Evolutionary conservation across 2,113 vertebrate species (phyloP).

Genomic region (Toxotes jaculatrix): DNA sequence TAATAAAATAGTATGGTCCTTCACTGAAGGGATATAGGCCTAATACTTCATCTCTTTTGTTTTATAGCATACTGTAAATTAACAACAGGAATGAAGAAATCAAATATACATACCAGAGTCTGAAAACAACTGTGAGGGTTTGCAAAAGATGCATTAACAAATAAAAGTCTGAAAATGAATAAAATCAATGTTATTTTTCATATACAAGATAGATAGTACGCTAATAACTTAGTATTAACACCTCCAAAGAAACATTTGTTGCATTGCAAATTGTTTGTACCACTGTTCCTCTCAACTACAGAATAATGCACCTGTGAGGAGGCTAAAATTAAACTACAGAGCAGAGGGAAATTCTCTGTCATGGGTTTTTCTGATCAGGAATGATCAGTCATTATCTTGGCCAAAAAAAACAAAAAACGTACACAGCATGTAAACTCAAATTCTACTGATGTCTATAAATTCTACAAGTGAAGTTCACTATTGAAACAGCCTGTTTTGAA

Average conservation of each 20-base stretch:
- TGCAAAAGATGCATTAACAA: constrained; percentile 59
- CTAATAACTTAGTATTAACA: constrained; percentile 42
- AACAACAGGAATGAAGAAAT: constrained; percentile 76
- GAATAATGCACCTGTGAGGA: constrained; percentile 28
- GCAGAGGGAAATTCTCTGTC: constrained; percentile 44
- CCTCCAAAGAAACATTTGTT: constrained; percentile 36
- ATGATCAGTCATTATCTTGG: constrained; percentile 9
- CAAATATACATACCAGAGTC: constrained; percentile 74
- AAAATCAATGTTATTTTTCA: constrained; percentile 50
- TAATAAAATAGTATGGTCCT: constrained; percentile 79
- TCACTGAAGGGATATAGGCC: constrained; percentile 85
- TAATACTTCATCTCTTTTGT: constrained; percentile 69
- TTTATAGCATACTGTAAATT: constrained; percentile 73
- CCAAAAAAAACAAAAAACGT: constrained; percentile 16
- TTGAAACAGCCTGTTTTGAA: constrained; percentile 1
- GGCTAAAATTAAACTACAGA: constrained; percentile 24
- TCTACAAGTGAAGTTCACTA: not conserved
- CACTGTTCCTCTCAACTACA: constrained; percentile 5
- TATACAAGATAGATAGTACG: constrained; percentile 61
- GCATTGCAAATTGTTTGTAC: constrained; percentile 49
- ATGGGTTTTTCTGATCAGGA: constrained; percentile 20
- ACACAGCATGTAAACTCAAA: constrained; percentile 44
- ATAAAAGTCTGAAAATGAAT: constrained; percentile 57
- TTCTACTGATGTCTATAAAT: not conserved
- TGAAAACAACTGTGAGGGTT: constrained; percentile 60